A percentile compares a stretch with the other conserved stretches of the same genome.
phyloP scores from a whole-genome alignment of 37 sponge, comb jelly and placozoan species.

The Diacarnus erythraeanus region DNA sequence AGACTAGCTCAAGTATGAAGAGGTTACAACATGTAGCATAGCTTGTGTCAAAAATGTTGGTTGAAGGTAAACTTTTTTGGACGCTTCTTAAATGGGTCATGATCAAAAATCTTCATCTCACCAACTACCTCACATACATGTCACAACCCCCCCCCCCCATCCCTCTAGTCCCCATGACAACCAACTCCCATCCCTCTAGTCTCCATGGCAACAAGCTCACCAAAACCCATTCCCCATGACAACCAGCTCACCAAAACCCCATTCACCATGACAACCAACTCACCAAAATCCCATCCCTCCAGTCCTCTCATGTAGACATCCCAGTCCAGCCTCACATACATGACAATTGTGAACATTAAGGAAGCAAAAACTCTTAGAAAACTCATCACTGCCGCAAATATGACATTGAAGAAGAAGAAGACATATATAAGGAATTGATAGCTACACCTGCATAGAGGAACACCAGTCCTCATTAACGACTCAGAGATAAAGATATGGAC shows the following conservation, averaged over 20 bases:
- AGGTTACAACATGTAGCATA: no score
- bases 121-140: no score
- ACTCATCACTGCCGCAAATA: conserved; percentile 41
- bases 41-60: no score
- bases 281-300: conserved; percentile 65
- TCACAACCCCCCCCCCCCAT: not conserved
- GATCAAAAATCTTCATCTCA: no score
- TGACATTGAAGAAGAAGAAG: conserved; percentile 46
- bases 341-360: conserved; percentile 39
- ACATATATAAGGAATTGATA: conserved; percentile 23
- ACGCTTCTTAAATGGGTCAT: no score
- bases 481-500: not conserved
- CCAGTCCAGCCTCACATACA: conserved; percentile 48
- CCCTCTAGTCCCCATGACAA: not conserved
- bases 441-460: conserved; percentile 19
- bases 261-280: not conserved
- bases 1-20: no score
- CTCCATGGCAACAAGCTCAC: not conserved
- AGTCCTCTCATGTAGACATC: conserved; percentile 62
- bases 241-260: conserved; percentile 37
- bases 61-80: no score
- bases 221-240: not conserved
- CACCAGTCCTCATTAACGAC: no score
- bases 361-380: conserved; percentile 35
- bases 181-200: not conserved